Base-by-base conservation (phyloP, 2,888 invertebrate genomes). In the Andrena praecox region DNA sequence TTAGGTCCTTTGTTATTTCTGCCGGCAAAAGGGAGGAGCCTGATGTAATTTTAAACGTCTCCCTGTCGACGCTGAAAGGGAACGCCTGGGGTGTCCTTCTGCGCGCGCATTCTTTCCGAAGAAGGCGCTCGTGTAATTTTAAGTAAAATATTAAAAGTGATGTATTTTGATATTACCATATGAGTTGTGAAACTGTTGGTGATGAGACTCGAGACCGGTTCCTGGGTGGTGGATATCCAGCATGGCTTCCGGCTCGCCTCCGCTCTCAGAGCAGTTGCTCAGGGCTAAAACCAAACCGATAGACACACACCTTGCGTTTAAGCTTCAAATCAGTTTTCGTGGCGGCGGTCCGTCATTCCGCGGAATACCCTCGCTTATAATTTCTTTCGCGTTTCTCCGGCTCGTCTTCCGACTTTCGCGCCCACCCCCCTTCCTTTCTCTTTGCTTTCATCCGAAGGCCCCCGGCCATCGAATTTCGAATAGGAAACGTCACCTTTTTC, bases 261-360 rank as follows among this genome's bases (percentile, higher is more conserved):
- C 94, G 90, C 93, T 93, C 92, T 94, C 94, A 92, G 94, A 94
- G 92, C 94, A 93, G 94, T 94, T 94, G 92, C 93, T 94, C 93
- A 94, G 94, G 87, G 93, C 94, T 94, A 94, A 94, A 94, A 94
- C 94, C 94, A 94, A 94, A 94, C 93, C 93, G 94, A 94, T 93
- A 94, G 94, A 94, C 94, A 93, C 92, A 93, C 94, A 94, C 94
- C 93, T 93, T 93, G 92, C 93, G 90, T 92, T 93, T 93, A 93
- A 90, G 92, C 92, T 92, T 89, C 89, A 89, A 89, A 89, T 89
- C 85, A 87, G 85, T 82, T 85, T 80, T 64, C 74, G 75, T 77
- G 69, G 75, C 76, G 81, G 74, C 76, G 82, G 62, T 63, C 76
- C 75, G 69, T 76, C 50, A 62, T 77, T 63, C 60, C 85, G 78